Evolutionary conservation across 2,113 vertebrate genomes (phyloP).

Genomic region (Myrmecophaga tridactyla): DNA sequence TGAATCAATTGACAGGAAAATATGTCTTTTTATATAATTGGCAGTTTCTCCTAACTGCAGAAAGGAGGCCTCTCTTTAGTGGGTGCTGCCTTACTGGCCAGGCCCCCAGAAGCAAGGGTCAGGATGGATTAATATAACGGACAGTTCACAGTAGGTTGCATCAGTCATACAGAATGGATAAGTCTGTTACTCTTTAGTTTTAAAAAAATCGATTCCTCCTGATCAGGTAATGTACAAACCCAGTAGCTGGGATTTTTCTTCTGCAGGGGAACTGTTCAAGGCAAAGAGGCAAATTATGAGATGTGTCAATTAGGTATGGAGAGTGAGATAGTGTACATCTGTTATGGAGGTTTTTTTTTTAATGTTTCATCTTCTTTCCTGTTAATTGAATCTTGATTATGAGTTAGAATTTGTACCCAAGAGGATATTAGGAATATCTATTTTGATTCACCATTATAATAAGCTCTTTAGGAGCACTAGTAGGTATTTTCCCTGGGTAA

Average conservation of each 20-base stretch:
- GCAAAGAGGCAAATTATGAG: neutral
- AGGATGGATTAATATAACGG: neutral
- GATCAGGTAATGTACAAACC: neutral
- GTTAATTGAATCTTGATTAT: neutral
- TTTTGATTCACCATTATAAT: neutral
- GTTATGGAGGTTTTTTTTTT: neutral
- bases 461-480: neutral
- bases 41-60: neutral
- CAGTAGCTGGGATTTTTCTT: neutral
- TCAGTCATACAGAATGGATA: neutral
- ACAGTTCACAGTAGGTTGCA: neutral
- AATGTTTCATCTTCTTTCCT: neutral
- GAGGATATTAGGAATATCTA: neutral
- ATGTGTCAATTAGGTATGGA: neutral
- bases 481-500: neutral
- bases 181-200: neutral
- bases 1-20: conserved; percentile 24
- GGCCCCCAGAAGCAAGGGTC: neutral
- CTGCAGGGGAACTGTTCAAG: neutral
- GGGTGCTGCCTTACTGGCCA: neutral
- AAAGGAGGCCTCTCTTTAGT: neutral
- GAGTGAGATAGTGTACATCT: neutral
- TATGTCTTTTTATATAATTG: neutral
- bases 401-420: neutral
- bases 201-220: neutral